Base-by-base conservation (phyloP, 2,113 vertebrate species). In the Cinclus mexicanus region DNA sequence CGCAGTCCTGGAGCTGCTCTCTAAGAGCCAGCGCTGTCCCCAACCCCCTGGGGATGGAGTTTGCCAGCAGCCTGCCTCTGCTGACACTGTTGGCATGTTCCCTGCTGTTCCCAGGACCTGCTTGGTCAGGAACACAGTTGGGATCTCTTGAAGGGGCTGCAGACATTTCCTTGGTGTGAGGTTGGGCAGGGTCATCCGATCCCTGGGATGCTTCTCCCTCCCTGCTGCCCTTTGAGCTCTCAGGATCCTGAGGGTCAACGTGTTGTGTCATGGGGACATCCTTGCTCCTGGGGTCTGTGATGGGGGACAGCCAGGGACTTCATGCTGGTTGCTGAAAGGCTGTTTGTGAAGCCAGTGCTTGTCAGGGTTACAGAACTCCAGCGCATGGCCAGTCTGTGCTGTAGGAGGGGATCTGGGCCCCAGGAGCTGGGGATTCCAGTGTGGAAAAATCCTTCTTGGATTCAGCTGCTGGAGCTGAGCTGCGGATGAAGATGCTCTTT, bases 111-210 rank as follows among this genome's bases (percentile, higher is more conserved):
- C 59, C 37, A 22, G 60, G 50, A 35, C n/a, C 70, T 52, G 46
- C 83, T 24, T 3, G 29, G 17, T 22, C 1, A 1, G 41, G 44
- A 44, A 4, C 12, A 1, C 22, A 2, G 31, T 50, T 68, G 15
- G 33, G 22, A 2, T 19, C 79, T 57, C 72, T 8, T 12, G 39
- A 19, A 42, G 1, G 26, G 39, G 46, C 44, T 70, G 67, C 76
- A 75, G 80, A 7, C n/a, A 2, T 12, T 1, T 5, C 2, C 8
- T 75, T 37, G 46, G 14, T 20, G 23, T 17, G 68, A 76, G 64
- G 33, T 13, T 57, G 55, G 42, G 35, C 56, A 68, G 57, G 14
- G 37, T 7, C 0, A 0, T 41, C 22, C 0, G 0, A 4, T 44
- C 33, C 19, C 68, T 37, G 25, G 0, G 4, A 53, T 0, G 0